Evolutionary conservation across 2,113 vertebrate genomes (phyloP).

Genomic region (Murina feae): DNA sequence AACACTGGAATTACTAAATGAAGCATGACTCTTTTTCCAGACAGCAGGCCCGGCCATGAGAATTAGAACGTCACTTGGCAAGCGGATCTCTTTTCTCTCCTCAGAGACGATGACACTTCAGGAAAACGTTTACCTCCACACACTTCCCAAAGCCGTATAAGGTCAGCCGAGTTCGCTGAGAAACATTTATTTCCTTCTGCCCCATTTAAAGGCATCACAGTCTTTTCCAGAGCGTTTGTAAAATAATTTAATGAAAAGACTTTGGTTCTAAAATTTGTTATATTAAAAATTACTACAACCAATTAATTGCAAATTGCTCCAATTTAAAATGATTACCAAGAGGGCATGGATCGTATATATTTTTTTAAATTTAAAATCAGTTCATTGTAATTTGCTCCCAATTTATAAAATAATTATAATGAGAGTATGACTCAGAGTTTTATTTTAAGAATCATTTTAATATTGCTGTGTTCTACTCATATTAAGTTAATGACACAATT

Average conservation of each 20-base stretch:
- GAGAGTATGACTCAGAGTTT: background rate
- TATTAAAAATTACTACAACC: slow-evolving; percentile 31
- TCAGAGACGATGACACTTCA: slow-evolving; percentile 54
- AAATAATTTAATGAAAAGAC: background rate
- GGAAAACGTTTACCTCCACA: slow-evolving; percentile 62
- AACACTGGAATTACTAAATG: slow-evolving; percentile 68
- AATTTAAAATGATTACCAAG: background rate
- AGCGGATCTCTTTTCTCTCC: slow-evolving; percentile 32
- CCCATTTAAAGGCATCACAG: slow-evolving; percentile 32
- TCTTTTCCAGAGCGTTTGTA: slow-evolving; percentile 26
- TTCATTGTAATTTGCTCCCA: background rate
- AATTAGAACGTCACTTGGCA: slow-evolving; percentile 59
- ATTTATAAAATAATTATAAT: background rate
- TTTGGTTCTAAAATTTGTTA: background rate
- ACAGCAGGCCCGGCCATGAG: slow-evolving; percentile 41
- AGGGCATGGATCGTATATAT: background rate
- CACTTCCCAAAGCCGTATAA: slow-evolving; percentile 63
- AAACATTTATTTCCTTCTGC: slow-evolving; percentile 54
- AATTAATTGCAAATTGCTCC: background rate
- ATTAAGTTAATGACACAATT: background rate
- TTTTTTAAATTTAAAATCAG: background rate
- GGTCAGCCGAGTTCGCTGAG: slow-evolving; percentile 49
- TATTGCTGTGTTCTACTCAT: background rate
- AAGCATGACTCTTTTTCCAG: slow-evolving; percentile 59
- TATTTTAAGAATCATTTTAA: background rate